phyloP scores from a whole-genome alignment of 2,113 vertebrate species.

The Leucosticte australis region DNA sequence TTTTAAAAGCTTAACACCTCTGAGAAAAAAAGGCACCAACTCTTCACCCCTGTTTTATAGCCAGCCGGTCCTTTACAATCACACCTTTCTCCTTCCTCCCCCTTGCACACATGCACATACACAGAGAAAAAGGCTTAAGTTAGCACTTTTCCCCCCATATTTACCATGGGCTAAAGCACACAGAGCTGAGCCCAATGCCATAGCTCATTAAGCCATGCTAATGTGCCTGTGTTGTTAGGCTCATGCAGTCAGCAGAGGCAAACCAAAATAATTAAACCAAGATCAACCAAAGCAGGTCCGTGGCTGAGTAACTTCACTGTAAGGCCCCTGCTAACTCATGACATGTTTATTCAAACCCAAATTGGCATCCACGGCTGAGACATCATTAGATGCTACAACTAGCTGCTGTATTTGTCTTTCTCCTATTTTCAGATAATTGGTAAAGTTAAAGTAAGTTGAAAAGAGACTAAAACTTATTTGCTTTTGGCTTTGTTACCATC shows the following conservation, averaged over 20 bases:
- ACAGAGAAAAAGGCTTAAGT: conserved; percentile 12
- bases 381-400: neutral
- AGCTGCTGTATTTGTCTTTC: neutral
- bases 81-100: neutral
- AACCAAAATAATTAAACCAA: neutral
- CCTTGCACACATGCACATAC: neutral
- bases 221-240: neutral
- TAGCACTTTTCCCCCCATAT: neutral
- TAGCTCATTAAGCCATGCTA: neutral
- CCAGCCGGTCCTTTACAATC: conserved; percentile 11
- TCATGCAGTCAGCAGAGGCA: neutral
- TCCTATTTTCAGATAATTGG: neutral
- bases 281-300: neutral
- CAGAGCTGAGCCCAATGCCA: neutral
- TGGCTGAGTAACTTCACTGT: neutral
- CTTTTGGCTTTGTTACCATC: conserved; percentile 29
- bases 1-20: conserved; percentile 61
- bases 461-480: neutral
- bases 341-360: neutral
- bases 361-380: neutral
- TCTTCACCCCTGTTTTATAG: conserved; percentile 50
- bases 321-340: neutral
- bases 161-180: neutral
- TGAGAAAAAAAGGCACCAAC: conserved; percentile 44
- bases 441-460: neutral